phyloP scores from a whole-genome alignment of 2,113 vertebrate species.

The Erythrocebus patas region DNA sequence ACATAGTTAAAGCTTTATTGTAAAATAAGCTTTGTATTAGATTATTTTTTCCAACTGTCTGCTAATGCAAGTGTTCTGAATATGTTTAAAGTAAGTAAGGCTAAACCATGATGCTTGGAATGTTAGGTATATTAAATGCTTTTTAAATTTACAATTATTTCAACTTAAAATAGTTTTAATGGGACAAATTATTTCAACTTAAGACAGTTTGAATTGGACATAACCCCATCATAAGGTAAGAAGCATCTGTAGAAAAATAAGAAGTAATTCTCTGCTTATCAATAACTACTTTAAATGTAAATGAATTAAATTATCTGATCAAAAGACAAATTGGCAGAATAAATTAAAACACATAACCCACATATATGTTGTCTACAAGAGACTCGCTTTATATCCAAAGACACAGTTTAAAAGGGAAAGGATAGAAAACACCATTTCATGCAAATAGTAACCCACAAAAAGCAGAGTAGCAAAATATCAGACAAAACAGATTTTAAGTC shows the following conservation, averaged over 20 bases:
- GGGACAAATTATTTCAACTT: background rate
- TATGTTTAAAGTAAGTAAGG: background rate
- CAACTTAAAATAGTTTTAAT: background rate
- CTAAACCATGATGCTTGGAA: background rate
- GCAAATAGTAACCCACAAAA: background rate
- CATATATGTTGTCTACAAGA: background rate
- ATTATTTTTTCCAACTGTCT: background rate
- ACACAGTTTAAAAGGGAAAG: background rate
- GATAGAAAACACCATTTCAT: background rate
- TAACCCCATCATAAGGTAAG: background rate
- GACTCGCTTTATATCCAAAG: background rate
- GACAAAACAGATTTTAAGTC: background rate
- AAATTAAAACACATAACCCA: background rate
- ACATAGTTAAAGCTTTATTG: background rate
- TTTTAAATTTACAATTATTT: background rate
- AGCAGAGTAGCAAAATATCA: background rate
- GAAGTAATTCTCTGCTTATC: background rate
- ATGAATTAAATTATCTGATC: background rate
- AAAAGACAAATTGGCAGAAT: background rate
- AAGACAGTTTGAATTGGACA: background rate
- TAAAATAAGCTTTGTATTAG: background rate
- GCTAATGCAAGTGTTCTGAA: background rate
- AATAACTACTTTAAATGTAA: background rate
- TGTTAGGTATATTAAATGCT: background rate
- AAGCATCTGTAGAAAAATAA: background rate